Base-by-base conservation (phyloP, 2,888 invertebrate species). In the Hemithea aestivaria region DNA sequence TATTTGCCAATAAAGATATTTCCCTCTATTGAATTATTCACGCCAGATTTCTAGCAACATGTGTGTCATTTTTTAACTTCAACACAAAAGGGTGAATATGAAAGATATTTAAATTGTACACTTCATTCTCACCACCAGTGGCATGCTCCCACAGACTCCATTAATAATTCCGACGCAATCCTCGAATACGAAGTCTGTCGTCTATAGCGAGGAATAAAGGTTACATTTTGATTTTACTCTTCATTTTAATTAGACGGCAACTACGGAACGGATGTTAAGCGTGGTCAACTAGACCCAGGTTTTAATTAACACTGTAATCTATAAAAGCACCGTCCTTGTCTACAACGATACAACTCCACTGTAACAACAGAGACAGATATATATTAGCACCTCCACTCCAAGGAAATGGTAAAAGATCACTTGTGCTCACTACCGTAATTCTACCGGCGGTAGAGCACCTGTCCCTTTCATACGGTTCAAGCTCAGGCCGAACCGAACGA, bases 401-500 rank as follows among this genome's bases (percentile, higher is more conserved):
- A 71, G 75, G 74, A 75, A 80, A 80, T 78, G 68, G 66, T 78
- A 76, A 84, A 88, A 87, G 87, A 84, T 87, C 87, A 87, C 83
- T 84, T 84, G 83, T 87, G 88, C 79, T 87, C 82, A 87, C 87
- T 87, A 85, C 87, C 74, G 87, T 83, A 85, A 87, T 85, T 82
- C 75, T 77, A 78, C 77, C 73, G 46, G 38, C 76, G 75, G 79
- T 82, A 81, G 72, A 78, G 79, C 85, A 84, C 82, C 87, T 83
- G 85, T 87, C 88, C 84, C 85, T 87, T 83, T 88, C 87, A 66
- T 79, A 71, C 81, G 63, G 68, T 82, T 80, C 75, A 87, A 74
- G 87, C 87, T 80, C 79, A 84, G 62, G 78, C 82, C 53, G 80
- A 84, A 77, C 71, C 75, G 73, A 77, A 78, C 73, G 85, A 87